Evolutionary conservation across 2,888 invertebrate genomes (phyloP), one percentile per base, ranked within the genome.

Genomic region (Agapostemon virescens): DNA sequence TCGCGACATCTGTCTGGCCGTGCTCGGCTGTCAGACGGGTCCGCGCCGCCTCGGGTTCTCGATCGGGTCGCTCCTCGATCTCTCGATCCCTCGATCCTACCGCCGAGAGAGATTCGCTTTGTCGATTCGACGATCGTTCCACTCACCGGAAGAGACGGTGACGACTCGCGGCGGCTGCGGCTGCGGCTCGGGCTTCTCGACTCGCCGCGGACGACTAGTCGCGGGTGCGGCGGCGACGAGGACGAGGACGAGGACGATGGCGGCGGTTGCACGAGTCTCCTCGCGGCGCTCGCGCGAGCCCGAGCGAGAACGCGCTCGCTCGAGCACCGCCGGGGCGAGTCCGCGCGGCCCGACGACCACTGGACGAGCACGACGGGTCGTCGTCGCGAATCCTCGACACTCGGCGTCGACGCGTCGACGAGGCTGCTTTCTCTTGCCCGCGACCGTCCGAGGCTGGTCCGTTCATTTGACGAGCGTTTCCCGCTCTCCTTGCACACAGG

Each of bases 1-100:
- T 78, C 70, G 84, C 77, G 84, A 84, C 84, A 84, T 77, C 84
- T 84, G 61, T 73, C 45, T 52, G n/a, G 33, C 71, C 81, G 66
- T 81, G 64, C 75, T 81, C 75, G 64, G 72, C 81, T 84, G 83
- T 78, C 81, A 84, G 67, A 74, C 30, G 69, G 61, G 38, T 71
- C 49, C 80, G 74, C 81, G 81, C 74, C 77, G 73, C 45, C 69
- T 36, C 63, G 63, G 79, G 72, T 73, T 72, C 55, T 55, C 61
- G 63, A 69, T 74, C 58, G 58, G 49, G 3, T 30, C 33, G 58
- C 58, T 26, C 30, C 26, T 17, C 58, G 58, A 30, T 58, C 30
- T n/a, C 26, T 58, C 58, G 52, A 55, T 55, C 26, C 23, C 13
- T 55, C 1, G 26, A 15, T 26, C n/a, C n/a, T n/a, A n/a, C n/a